Evolutionary conservation across 2,888 invertebrate species (phyloP), one percentile per base, ranked within the genome.

Genomic region (Sepioteuthis lessoniana): DNA sequence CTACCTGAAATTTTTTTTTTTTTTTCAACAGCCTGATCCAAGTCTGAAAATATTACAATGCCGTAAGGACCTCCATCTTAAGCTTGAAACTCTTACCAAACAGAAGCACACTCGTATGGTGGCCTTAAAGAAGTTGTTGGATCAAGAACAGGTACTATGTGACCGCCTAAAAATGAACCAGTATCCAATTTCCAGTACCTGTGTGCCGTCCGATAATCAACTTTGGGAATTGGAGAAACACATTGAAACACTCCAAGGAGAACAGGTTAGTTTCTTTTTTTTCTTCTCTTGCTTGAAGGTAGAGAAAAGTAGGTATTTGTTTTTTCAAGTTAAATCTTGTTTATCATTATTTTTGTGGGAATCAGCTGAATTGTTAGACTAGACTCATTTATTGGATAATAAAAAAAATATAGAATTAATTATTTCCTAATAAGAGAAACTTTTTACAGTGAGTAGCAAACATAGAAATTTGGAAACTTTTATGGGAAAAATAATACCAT

Each of bases 91-190:
- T 28, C 94, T 97, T 94, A 95, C 95, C 19, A 95, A 95, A 91
- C 96, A 97, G 94, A 97, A 97, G 95, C 95, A 96, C 42, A 96
- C 96, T 37, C 95, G 97, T 60, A 91, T 97, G 94, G 95, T 96
- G 93, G 95, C 95, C 10, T 95, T 97, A 93, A 95, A 96, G 50
- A 95, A 95, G 25, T 94, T 97, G n/a, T 95, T 95, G 90, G 95
- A 95, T 8, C 95, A 96, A 90, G 97, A 97, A 94, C 96, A 97
- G 94, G 94, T 95, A 28, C 95, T 97, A 93, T 97, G 97, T 96
- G 96, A 96, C 91, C 94, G 95, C 13, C 94, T 97, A 94, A 96
- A 96, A 94, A 95, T 95, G 55, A 97, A 96, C 3, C 97, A 97
- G 0, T 97, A 96, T 94, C 97, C 97, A 95, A 96, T 97, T 90